A percentile compares a stretch with the other conserved stretches of the same genome.
These are phyloP conservation scores for Sylvia borin DNA, from an alignment of 2,797 vertebrate genomes.

Conservation along the genomic window DNA sequence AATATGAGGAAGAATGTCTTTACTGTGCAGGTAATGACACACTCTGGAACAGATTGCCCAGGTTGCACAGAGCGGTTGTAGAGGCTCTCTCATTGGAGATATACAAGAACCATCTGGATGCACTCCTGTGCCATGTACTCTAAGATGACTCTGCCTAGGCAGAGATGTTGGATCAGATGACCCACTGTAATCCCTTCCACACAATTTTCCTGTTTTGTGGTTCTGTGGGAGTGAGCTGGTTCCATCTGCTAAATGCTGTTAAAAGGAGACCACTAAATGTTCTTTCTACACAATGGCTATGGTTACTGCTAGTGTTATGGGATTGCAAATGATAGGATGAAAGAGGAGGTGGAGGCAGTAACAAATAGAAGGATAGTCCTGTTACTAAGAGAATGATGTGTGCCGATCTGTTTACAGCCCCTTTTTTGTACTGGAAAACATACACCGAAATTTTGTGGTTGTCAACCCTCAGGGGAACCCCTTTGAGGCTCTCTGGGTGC, in stretches of 20 bases:
- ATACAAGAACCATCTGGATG: neutral
- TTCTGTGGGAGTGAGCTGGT: neutral
- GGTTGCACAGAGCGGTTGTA: neutral
- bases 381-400: fast-evolving
- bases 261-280: neutral
- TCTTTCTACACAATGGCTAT: neutral
- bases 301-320: neutral
- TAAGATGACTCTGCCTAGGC: neutral
- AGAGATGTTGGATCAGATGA: neutral
- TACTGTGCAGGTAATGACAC: neutral
- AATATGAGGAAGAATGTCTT: neutral
- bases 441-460: fast-evolving
- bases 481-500: neutral
- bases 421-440: neutral
- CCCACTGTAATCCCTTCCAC: neutral
- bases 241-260: neutral
- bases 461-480: no score
- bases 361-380: neutral
- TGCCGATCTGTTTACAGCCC: neutral
- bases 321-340: neutral
- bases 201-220: neutral
- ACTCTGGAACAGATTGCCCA: neutral
- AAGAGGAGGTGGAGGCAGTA: neutral
- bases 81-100: neutral
- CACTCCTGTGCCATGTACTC: neutral